Percentiles rank a stretch among this genome's conserved stretches.
Evolutionary conservation across 1,140 invertebrate species (phyloP).

Genomic region (Drosophila mayri): DNA sequence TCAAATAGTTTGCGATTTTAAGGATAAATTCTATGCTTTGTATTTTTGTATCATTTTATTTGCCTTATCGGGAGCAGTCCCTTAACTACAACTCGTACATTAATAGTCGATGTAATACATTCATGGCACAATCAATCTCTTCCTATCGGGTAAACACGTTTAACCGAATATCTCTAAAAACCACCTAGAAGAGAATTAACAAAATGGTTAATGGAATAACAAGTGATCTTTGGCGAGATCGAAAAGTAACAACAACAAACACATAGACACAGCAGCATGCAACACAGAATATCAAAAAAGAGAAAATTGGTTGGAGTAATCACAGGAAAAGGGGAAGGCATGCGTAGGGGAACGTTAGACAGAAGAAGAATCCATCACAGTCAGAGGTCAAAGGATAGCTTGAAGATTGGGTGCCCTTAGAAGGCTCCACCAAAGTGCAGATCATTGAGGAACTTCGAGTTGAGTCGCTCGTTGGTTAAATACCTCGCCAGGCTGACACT

Average conservation of each 20-base stretch:
- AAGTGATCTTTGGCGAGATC: constrained; percentile 14
- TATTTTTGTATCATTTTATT: constrained; percentile 41
- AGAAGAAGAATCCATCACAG: constrained; percentile 6
- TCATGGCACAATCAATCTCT: constrained; percentile 79
- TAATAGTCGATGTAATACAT: constrained; percentile 71
- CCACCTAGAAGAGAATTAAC: constrained; percentile 75
- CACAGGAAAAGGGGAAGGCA: constrained; percentile 11
- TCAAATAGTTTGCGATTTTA: not conserved
- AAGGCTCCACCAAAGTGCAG: constrained; percentile 36
- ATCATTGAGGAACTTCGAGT: constrained; percentile 73
- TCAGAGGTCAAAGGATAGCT: constrained; percentile 37
- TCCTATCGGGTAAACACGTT: constrained; percentile 34
- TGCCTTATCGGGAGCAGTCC: constrained; percentile 53
- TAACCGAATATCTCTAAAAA: constrained; percentile 84
- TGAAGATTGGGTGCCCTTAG: constrained; percentile 21
- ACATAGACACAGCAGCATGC: constrained; percentile 34
- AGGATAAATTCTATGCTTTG: too few relatives aligned
- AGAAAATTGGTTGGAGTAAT: not conserved
- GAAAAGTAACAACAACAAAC: constrained; percentile 4
- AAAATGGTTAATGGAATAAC: constrained; percentile 61
- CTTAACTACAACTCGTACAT: constrained; percentile 59
- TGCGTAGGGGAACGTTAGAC: constrained; percentile 23
- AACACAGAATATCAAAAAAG: constrained; percentile 27
- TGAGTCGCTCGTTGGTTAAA: constrained; percentile 85
- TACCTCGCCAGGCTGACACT: constrained; percentile 86